These are phyloP conservation scores for Megaceryle torquata DNA, from an alignment of 2,113 vertebrate genomes.

Conservation along the genomic window DNA sequence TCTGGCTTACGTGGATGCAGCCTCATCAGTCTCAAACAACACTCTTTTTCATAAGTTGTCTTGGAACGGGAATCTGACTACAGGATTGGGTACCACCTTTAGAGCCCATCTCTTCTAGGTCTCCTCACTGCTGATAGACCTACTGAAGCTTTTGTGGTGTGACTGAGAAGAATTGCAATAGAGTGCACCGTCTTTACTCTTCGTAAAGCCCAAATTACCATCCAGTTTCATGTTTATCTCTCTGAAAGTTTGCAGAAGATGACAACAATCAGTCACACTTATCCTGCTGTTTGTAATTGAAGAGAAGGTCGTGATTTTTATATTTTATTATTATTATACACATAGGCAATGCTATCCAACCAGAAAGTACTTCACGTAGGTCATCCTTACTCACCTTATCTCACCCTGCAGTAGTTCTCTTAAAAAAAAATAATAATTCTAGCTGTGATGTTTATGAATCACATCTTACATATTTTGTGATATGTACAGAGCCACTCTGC, in stretches of 20 bases:
- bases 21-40: neutral
- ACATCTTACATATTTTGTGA: neutral
- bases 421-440: neutral
- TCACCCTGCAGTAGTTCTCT: neutral
- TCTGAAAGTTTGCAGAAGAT: neutral
- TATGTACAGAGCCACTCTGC: neutral
- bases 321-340: neutral
- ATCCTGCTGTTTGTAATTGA: neutral
- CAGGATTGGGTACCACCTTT: accelerated
- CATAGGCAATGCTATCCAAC: neutral
- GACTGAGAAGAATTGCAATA: neutral
- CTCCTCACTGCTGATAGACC: neutral
- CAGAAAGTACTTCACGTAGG: neutral
- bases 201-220: neutral
- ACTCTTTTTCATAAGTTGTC: neutral
- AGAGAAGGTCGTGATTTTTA: neutral
- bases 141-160: neutral
- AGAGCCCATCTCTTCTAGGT: neutral
- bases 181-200: neutral
- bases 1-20: neutral
- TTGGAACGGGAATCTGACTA: neutral
- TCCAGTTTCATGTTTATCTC: neutral
- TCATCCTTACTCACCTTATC: neutral
- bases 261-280: neutral
- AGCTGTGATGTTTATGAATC: neutral